Evolutionary conservation across 2,797 vertebrate species (phyloP), one percentile per base, ranked within the genome.

Genomic region (Mus minutoides): DNA sequence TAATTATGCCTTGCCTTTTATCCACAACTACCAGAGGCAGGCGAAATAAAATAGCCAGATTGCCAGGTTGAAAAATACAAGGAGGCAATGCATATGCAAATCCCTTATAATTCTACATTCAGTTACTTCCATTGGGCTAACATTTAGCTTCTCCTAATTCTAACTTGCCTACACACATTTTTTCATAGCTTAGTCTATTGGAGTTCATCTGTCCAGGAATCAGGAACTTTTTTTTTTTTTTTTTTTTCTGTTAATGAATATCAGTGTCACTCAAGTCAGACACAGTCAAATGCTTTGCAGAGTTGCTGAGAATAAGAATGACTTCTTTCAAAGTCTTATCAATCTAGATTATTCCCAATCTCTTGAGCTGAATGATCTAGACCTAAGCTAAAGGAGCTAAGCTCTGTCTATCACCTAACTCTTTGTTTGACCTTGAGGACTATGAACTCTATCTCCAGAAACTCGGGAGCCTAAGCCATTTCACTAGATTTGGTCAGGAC

Each of bases 201-300:
- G 40, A 91, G 16, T 75, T 85, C 9, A 19, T 95, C 58, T 75
- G 16, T 73, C 21, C 43, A 26, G 40, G 8, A 75, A 79, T 83
- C 78, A 69, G 40, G 5, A 69, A 40, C 52, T 52, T 86, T 24
- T 54, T 26, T 62, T 79, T 80, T 52, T 90, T 4, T 77, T 52
- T 86, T 24, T 54, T 26, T 62, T 79, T 80, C 58, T 90, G 6
- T 77, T 77, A 73, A 89, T 46, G 29, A 67, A 10, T 60, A 93
- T 79, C 83, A 82, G 54, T 13, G 62, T 73, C 80, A 90, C 37
- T 52, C n/a, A 94, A 89, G 67, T 89, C 46, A 69, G 34, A 90
- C 22, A 24, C 19, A 82, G 58, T 12, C 26, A 93, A 82, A n/a
- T 31, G 12, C 22, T 79, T 29, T 43, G 64, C n/a, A n/a, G 40